phyloP scores from a whole-genome alignment of 2,797 vertebrate species.

The Esox lucius region DNA sequence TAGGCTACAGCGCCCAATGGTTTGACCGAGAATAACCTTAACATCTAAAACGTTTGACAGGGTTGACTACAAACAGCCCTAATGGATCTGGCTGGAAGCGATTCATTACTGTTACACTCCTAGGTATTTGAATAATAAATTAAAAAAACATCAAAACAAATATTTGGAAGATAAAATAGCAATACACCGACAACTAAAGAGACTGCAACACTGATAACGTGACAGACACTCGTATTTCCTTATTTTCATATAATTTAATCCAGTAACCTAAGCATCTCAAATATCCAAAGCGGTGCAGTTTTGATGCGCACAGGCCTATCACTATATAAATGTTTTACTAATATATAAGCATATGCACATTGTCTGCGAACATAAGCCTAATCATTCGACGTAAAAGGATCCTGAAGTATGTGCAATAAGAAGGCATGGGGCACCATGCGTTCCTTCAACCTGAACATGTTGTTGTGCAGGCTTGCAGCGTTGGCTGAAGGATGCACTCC shows the following conservation, averaged over 20 bases:
- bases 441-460: not conserved
- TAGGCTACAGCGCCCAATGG: conserved; percentile 23
- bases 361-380: not conserved
- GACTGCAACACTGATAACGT: not conserved
- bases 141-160: not conserved
- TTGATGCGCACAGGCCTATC: not conserved
- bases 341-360: not conserved
- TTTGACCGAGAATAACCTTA: conserved; percentile 55
- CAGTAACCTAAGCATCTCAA: not conserved
- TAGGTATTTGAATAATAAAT: not conserved
- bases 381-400: not conserved
- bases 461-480: not conserved
- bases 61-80: conserved; percentile 14
- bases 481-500: not conserved
- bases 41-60: conserved; percentile 48
- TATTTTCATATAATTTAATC: not conserved
- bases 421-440: not conserved
- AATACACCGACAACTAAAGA: not conserved
- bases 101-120: not conserved
- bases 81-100: not conserved
- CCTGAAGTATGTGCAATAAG: not conserved
- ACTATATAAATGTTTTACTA: too few relatives aligned
- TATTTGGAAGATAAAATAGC: not conserved
- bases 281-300: not conserved
- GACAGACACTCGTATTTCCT: not conserved